Percentiles rank a stretch among this genome's conserved stretches.
Evolutionary conservation across 2,888 invertebrate genomes (phyloP).

Genomic region (Pseudoips prasinana): DNA sequence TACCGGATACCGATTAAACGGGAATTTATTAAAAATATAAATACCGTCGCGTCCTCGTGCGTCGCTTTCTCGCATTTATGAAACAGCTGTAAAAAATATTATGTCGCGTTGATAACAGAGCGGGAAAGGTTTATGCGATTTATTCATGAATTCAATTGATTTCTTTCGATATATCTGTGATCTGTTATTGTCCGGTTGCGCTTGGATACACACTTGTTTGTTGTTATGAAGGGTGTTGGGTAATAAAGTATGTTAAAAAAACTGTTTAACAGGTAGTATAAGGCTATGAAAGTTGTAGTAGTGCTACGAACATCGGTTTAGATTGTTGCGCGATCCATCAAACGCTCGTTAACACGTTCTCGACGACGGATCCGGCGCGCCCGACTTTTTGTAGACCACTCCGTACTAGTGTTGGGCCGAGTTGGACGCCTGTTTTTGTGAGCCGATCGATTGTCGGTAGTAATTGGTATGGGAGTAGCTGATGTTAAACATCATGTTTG

Average conservation of each 20-base stretch:
- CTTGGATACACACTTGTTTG: slow-evolving; percentile 27
- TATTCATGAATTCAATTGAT: slow-evolving; percentile 76
- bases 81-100: slow-evolving; percentile 63
- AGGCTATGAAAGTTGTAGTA: slow-evolving; percentile 54
- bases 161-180: slow-evolving; percentile 60
- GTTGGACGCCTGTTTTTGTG: slow-evolving; percentile 66
- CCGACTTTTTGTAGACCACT: slow-evolving; percentile 54
- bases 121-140: slow-evolving; percentile 64
- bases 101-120: slow-evolving; percentile 64
- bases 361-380: slow-evolving; percentile 36
- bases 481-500: slow-evolving; percentile 77
- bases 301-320: slow-evolving; percentile 52
- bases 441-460: slow-evolving; percentile 71
- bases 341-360: slow-evolving; percentile 72
- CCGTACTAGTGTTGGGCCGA: slow-evolving; percentile 64
- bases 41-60: slow-evolving; percentile 41
- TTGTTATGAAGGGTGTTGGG: slow-evolving; percentile 45
- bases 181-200: slow-evolving; percentile 47
- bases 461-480: slow-evolving; percentile 79
- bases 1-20: slow-evolving; percentile 65
- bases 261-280: slow-evolving; percentile 30
- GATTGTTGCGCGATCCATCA: slow-evolving; percentile 72
- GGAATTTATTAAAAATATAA: slow-evolving; percentile 68
- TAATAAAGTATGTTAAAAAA: slow-evolving; percentile 49
- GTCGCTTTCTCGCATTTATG: slow-evolving; percentile 54